Evolutionary conservation across 2,888 invertebrate genomes (phyloP), one percentile per base, ranked within the genome.

Genomic region (Aspidiotus destructor): DNA sequence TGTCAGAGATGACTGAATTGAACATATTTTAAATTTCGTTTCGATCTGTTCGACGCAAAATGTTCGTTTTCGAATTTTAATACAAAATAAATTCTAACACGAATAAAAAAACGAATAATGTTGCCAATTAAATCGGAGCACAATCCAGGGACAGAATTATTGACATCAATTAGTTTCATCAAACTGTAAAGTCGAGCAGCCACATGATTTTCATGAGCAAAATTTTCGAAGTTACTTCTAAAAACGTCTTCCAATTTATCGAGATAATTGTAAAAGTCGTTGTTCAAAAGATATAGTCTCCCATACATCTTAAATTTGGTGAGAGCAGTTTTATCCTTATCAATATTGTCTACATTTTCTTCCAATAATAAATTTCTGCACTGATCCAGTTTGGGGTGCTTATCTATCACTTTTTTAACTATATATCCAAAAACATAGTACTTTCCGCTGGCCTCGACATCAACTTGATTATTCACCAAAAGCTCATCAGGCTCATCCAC

Each of bases 41-140:
- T 48, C 48, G 48, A 48, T 6, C 48, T 11, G 11, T 48, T 11
- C 10, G 48, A 48, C 6, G 48, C 10, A 11, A 48, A 48, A 48
- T 48, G 48, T 48, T 48, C 48, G 48, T 48, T 48, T 48, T 48
- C 48, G 6, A 48, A 48, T 48, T 48, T 48, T n/a, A 48, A 48
- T n/a, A 48, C 48, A n/a, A 48, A 48, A 48, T 48, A 48, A 13
- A 13, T 48, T 48, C 48, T 3, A 48, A 48, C 48, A 2, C 48
- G 48, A 48, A 48, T 48, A 48, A 48, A 6, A 48, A 48, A 48
- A 13, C 10, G 11, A 48, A 48, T 48, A 48, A 48, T 48, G 2
- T 11, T 13, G 10, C 6, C 48, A 48, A 48, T n/a, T 48, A 48
- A 48, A 48, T 48, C n/a, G 48, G 3, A n/a, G 48, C 48, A 48